Conservation (phyloP, 1,140 invertebrate species). For the Camponotus pennsylvanicus region DNA sequence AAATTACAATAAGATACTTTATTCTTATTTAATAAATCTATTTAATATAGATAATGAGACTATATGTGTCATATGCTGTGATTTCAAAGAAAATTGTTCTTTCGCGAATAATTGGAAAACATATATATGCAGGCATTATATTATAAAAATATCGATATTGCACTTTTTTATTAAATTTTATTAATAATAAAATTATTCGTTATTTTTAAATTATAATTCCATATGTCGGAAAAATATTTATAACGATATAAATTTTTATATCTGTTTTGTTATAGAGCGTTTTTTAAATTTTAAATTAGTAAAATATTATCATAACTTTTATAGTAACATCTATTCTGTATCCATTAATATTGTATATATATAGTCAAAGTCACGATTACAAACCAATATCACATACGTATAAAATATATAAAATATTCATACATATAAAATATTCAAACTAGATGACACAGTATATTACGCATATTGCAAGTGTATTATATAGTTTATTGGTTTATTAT, state of each 20-base stretch:
- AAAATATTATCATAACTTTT: neutral
- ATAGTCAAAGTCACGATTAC: too few species aligned
- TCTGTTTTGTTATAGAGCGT: neutral
- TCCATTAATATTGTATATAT: neutral
- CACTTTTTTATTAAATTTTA: neutral
- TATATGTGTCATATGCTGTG: neutral
- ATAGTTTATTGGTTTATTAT: constrained; percentile 11
- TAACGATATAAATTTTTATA: constrained; percentile 4
- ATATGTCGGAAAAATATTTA: neutral
- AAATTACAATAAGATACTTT: neutral
- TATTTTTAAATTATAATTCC: constrained; percentile 1
- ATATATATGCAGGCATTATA: neutral
- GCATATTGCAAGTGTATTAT: neutral
- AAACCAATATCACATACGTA: too few species aligned
- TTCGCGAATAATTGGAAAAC: neutral
- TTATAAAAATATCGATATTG: neutral
- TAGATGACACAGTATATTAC: neutral
- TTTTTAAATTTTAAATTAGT: neutral
- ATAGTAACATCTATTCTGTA: neutral
- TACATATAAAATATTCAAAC: constrained; percentile 11
- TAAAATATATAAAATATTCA: too few species aligned
- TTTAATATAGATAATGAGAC: neutral
- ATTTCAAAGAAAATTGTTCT: constrained; percentile 45
- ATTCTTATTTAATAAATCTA: constrained; percentile 30
- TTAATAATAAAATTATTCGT: neutral